phyloP scores from a whole-genome alignment of 2,797 vertebrate genomes.

The Arrhamphus sclerolepis region DNA sequence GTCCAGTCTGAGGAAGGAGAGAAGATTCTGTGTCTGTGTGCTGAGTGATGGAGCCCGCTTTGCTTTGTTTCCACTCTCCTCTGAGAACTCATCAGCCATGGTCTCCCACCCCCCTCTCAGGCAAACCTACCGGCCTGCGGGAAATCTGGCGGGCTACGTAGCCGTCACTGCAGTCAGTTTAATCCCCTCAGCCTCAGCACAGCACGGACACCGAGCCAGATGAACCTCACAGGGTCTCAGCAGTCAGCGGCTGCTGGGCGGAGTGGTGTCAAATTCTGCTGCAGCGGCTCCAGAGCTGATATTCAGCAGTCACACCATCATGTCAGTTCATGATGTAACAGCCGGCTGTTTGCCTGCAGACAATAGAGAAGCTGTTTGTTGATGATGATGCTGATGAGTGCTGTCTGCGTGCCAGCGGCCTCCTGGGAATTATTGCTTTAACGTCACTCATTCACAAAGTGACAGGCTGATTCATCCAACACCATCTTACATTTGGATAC shows the following conservation, averaged over 20 bases:
- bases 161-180: not conserved
- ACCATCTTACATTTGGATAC: not conserved
- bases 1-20: slow-evolving; percentile 10
- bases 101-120: not conserved
- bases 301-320: slow-evolving; percentile 14
- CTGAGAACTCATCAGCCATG: slow-evolving; percentile 8
- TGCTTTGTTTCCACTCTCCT: slow-evolving; percentile 19
- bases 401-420: slow-evolving; percentile 3
- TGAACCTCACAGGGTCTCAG: not conserved
- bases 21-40: slow-evolving; percentile 4
- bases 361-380: slow-evolving; percentile 28
- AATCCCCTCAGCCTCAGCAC: slow-evolving; percentile 5
- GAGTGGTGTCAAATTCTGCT: slow-evolving; percentile 43
- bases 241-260: not conserved
- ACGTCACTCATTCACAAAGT: slow-evolving; percentile 7
- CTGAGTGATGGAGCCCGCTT: slow-evolving; percentile 6
- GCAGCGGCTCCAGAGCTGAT: slow-evolving; percentile 26
- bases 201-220: not conserved
- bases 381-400: slow-evolving; percentile 31
- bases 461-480: slow-evolving; percentile 3
- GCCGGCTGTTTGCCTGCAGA: slow-evolving; percentile 26
- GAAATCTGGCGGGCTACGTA: slow-evolving; percentile 1
- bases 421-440: slow-evolving; percentile 9
- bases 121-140: slow-evolving; percentile 4
- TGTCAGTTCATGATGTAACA: slow-evolving; percentile 34